Conservation (phyloP, 64 coral and sea anemone species). For the Stichodactyla helianthus region DNA sequence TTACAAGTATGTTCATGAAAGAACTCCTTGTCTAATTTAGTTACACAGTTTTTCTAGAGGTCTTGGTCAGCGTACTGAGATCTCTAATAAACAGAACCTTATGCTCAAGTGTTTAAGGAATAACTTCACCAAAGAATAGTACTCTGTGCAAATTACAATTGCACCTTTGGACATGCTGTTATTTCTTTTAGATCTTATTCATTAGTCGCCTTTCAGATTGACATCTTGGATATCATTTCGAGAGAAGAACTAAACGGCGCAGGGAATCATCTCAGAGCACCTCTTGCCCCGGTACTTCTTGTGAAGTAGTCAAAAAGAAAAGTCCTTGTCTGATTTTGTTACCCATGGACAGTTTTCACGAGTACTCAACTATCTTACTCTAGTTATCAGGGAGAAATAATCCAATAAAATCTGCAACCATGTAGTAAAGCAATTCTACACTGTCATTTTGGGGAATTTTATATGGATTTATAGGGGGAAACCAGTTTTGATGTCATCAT, state of each 20-base stretch:
- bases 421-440: neutral
- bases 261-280: neutral
- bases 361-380: neutral
- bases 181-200: neutral
- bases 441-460: neutral
- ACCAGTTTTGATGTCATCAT: neutral
- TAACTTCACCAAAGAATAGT: neutral
- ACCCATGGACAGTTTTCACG: neutral
- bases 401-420: neutral
- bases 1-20: slow-evolving; percentile 11
- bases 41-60: slow-evolving; percentile 5
- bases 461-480: neutral
- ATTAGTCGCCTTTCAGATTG: neutral
- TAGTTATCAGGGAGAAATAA: neutral
- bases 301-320: neutral
- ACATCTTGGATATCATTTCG: neutral
- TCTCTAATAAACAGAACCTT: neutral
- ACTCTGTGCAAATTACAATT: neutral
- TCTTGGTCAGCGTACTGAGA: neutral
- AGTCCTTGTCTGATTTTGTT: neutral
- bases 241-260: neutral
- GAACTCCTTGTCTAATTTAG: slow-evolving; percentile 18
- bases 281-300: slow-evolving; percentile 2
- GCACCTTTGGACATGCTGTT: neutral
- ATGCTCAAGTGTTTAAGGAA: neutral